Evolutionary conservation across 2,888 invertebrate species (phyloP).

Genomic region (Tachystola acroxantha): DNA sequence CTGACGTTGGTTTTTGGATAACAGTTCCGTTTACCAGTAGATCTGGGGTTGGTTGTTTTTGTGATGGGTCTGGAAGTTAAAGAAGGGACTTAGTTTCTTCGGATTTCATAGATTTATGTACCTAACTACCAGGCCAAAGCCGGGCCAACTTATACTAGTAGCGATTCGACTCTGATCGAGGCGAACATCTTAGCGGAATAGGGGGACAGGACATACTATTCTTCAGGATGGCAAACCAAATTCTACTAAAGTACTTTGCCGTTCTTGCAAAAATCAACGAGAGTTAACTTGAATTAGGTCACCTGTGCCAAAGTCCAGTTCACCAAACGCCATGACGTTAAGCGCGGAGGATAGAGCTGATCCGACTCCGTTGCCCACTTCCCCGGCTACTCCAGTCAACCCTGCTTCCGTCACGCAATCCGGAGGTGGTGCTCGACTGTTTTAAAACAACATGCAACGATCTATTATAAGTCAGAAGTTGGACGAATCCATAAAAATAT

Average conservation of each 20-base stretch:
- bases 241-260: no score
- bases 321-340: slow-evolving; percentile 91
- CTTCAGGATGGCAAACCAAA: no score
- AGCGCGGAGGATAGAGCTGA: slow-evolving; percentile 85
- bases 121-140: not conserved
- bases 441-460: no score
- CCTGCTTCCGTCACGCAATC: slow-evolving; percentile 48
- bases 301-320: slow-evolving; percentile 78
- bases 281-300: no score
- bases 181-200: no score
- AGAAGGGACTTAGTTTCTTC: not conserved
- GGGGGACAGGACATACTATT: no score
- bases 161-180: no score
- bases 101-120: not conserved
- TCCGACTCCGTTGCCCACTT: slow-evolving; percentile 63
- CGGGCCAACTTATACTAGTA: no score
- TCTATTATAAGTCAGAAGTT: no score
- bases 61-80: slow-evolving; percentile 28
- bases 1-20: slow-evolving; percentile 17
- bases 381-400: slow-evolving; percentile 44
- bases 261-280: no score
- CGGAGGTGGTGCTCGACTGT: slow-evolving; percentile 49
- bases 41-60: slow-evolving; percentile 57
- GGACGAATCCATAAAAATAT: no score
- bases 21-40: slow-evolving; percentile 52